A percentile compares a stretch with the other conserved stretches of the same genome.
Conservation (phyloP, 2,888 invertebrate genomes). For the Aphidoletes aphidimyza region DNA sequence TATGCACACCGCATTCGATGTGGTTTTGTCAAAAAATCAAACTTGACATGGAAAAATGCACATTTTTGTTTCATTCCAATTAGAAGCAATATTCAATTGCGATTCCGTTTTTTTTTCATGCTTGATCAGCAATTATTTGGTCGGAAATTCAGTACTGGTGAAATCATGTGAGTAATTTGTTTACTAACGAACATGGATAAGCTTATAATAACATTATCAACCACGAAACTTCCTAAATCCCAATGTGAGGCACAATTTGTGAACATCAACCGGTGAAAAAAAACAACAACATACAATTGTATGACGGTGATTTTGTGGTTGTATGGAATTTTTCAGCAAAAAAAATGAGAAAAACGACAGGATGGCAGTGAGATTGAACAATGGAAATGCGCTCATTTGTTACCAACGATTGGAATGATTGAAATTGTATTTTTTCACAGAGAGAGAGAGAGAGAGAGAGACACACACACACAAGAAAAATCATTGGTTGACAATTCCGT, state of each 20-base stretch:
- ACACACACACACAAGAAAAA: too few species aligned
- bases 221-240: slow-evolving; percentile 37
- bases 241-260: not conserved
- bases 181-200: slow-evolving; percentile 18
- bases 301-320: not conserved
- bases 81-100: not conserved
- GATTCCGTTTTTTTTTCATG: not conserved
- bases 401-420: not conserved
- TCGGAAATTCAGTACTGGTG: not conserved
- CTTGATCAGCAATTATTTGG: not conserved
- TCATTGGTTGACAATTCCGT: not conserved
- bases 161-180: slow-evolving; percentile 22
- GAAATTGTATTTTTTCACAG: not conserved
- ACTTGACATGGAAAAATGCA: too few species aligned
- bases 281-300: not conserved
- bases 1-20: too few species aligned
- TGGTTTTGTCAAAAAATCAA: too few species aligned
- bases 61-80: not conserved
- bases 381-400: not conserved
- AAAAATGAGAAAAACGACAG: not conserved
- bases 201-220: not conserved
- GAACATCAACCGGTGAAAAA: not conserved
- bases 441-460: not conserved
- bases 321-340: too few species aligned
- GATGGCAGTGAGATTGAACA: too few species aligned